These are phyloP conservation scores for Tympanoctomys barrerae DNA, from an alignment of 2,797 vertebrate species.

Conservation along the genomic window DNA sequence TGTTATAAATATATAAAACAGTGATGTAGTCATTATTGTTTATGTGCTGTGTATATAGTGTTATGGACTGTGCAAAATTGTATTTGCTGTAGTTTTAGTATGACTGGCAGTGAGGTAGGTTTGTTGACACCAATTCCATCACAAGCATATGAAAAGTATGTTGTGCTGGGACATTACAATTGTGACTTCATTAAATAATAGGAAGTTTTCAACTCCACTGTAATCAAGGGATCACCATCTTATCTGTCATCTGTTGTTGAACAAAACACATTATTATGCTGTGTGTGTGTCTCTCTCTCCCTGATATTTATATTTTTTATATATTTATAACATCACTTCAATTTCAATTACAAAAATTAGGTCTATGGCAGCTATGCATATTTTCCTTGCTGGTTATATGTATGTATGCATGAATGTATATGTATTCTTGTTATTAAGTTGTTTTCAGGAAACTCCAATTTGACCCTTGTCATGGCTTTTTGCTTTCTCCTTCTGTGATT, in stretches of 20 bases:
- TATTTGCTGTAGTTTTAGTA: not conserved
- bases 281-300: not conserved
- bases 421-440: not conserved
- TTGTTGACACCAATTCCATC: not conserved
- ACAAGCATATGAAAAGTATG: not conserved
- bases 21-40: not conserved
- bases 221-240: not conserved
- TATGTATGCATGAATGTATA: not conserved
- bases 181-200: not conserved
- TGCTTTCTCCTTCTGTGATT: not conserved
- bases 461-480: not conserved
- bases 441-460: not conserved
- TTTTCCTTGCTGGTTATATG: not conserved
- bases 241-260: not conserved
- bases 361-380: not conserved
- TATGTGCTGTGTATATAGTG: not conserved
- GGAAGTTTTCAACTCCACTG: not conserved
- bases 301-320: not conserved
- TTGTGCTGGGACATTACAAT: not conserved
- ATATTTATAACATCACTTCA: not conserved
- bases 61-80: not conserved
- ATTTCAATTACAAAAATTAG: constrained; percentile 4
- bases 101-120: not conserved
- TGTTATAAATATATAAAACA: not conserved
- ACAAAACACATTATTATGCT: not conserved